These are phyloP conservation scores for Trichoplusia ni DNA, from an alignment of 1,140 invertebrate genomes.

Conservation along the genomic window DNA sequence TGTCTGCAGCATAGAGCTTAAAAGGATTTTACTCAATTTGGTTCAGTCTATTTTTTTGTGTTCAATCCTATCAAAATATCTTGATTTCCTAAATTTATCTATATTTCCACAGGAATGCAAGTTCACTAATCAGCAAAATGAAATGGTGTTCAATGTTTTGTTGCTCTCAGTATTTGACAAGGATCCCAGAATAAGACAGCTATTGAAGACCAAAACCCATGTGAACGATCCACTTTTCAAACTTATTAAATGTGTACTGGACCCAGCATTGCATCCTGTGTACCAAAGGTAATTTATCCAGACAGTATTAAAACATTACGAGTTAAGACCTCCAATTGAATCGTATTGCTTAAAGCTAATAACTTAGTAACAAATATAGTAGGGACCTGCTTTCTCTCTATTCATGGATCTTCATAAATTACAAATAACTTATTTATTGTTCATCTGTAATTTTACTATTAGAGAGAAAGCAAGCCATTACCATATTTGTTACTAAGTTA, in stretches of 20 bases:
- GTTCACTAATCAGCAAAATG: constrained; percentile 29
- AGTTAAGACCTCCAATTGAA: too few species aligned
- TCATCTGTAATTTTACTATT: too few species aligned
- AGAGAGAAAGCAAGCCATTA: too few species aligned
- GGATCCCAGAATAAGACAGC: constrained; percentile 38
- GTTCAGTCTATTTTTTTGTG: background rate
- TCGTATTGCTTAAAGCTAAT: too few species aligned
- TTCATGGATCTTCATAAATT: too few species aligned
- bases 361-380: too few species aligned
- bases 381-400: too few species aligned
- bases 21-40: too few species aligned
- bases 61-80: background rate
- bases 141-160: constrained; percentile 45
- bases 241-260: constrained; percentile 44
- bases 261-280: constrained; percentile 36
- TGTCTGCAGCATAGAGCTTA: too few species aligned
- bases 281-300: constrained; percentile 47
- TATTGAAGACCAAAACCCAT: constrained; percentile 42
- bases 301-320: too few species aligned
- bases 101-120: constrained; percentile 31
- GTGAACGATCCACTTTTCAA: constrained; percentile 37
- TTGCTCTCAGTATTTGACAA: constrained; percentile 52
- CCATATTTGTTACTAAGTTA: too few species aligned
- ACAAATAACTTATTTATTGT: too few species aligned
- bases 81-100: background rate